phyloP scores from a whole-genome alignment of 2,113 vertebrate species.

The Delphinus delphis region DNA sequence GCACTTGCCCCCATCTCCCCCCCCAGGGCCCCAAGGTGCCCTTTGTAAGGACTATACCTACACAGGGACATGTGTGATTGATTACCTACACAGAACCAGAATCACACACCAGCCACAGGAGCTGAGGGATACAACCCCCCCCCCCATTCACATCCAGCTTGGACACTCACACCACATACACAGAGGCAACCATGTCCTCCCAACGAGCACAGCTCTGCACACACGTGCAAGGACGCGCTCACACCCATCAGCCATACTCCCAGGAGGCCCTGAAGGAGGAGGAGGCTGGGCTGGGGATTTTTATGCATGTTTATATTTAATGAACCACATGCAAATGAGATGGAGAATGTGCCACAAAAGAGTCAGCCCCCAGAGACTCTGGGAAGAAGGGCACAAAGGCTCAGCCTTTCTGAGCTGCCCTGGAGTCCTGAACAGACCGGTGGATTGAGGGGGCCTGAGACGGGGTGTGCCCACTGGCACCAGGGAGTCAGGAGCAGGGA shows the following conservation, averaged over 20 bases:
- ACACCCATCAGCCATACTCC: conserved; percentile 49
- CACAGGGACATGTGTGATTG: neutral
- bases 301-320: conserved; percentile 79
- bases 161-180: neutral
- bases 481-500: neutral
- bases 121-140: neutral
- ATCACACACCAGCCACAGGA: neutral
- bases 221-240: neutral
- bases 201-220: neutral
- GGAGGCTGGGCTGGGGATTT: conserved; percentile 52
- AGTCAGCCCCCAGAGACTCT: conserved; percentile 56
- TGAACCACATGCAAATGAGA: conserved; percentile 74
- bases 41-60: neutral
- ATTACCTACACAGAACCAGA: neutral
- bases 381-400: conserved; percentile 65
- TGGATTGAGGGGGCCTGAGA: neutral
- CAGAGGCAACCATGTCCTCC: neutral
- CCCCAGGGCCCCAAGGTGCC: neutral
- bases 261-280: conserved; percentile 42
- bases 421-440: neutral
- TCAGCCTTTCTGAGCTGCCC: neutral
- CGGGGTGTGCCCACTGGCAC: neutral
- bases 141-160: neutral
- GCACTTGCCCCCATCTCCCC: neutral
- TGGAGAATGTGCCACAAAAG: conserved; percentile 50